Base-by-base conservation (phyloP, 2,113 vertebrate species). In the Notothenia coriiceps region DNA sequence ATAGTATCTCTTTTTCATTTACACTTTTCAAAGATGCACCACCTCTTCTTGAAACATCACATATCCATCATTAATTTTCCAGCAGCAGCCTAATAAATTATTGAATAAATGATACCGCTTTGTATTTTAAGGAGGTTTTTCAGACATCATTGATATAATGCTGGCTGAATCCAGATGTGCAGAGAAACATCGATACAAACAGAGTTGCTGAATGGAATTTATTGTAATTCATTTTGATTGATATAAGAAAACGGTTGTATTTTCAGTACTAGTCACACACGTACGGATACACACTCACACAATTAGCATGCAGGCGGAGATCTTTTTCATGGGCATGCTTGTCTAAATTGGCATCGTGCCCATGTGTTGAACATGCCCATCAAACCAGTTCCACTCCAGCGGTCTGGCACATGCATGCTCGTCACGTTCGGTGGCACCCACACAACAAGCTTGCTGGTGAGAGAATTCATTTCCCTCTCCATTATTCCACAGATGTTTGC, bases 401-500 rank as follows among this genome's bases (percentile, higher is more conserved):
- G 85, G 73, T 77, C 84, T 87, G 62, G 70, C 84, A 87, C 91
- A 89, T 80, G 88, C 91, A 94, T 92, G 92, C 94, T 86, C 77
- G 80, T 94, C 94, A 94, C 93, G 93, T 94, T 86, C 90, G 55
- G 82, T 79, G 84, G 89, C 91, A 88, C 81, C 77, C 86, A 85
- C 85, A 88, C 85, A 86, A 77, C 82, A 82, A 72, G 70, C 85
- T 81, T 43, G 70, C 83, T 60, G 51, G 70, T 81, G 82, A 90
- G 81, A 89, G 80, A 92, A 93, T 90, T 93, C 85, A 92, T 94
- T 92, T 91, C 88, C 84, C 90, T 80, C 87, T 89, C 92, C 88
- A 90, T 94, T 94, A 89, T 92, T 89, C 88, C 86, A 83, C 92
- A 94, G 91, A 94, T 95, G 92, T 94, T 94, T 92, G 88, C 91